These are phyloP conservation scores for Nothoprocta perdicaria DNA, from an alignment of 2,113 vertebrate genomes.

Conservation along the genomic window DNA sequence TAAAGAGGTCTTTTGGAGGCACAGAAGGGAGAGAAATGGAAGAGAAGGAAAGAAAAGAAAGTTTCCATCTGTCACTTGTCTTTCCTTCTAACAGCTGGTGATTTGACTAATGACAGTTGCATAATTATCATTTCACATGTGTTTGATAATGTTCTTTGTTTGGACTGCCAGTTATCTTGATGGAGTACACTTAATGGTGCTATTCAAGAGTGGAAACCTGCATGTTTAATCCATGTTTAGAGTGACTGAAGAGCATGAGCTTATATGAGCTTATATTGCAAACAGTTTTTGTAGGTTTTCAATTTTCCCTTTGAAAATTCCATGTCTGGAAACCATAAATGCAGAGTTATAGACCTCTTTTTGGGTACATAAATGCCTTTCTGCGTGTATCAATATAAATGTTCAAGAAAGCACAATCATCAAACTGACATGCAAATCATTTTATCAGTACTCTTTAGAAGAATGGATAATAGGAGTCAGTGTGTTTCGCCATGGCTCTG, in stretches of 20 bases:
- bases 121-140: constrained; percentile 47
- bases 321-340: not conserved
- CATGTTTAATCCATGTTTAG: constrained; percentile 36
- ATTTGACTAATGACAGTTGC: constrained; percentile 53
- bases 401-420: not conserved
- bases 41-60: not conserved
- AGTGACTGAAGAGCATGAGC: constrained; percentile 1
- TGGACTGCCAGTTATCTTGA: constrained; percentile 37
- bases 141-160: constrained; percentile 45
- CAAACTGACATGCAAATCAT: not conserved
- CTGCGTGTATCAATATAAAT: not conserved
- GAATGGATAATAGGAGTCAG: not conserved
- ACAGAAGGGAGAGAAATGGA: not conserved
- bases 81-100: constrained; percentile 52
- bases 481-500: not conserved
- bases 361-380: not conserved
- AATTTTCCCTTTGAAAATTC: constrained; percentile 13
- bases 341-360: not conserved
- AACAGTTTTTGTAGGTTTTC: not conserved
- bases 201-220: constrained; percentile 44
- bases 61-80: constrained; percentile 49
- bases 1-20: not conserved
- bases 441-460: not conserved
- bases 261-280: not conserved
- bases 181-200: not conserved